Conservation (phyloP, 1,140 invertebrate species). For the Heliconius eleuchia region DNA sequence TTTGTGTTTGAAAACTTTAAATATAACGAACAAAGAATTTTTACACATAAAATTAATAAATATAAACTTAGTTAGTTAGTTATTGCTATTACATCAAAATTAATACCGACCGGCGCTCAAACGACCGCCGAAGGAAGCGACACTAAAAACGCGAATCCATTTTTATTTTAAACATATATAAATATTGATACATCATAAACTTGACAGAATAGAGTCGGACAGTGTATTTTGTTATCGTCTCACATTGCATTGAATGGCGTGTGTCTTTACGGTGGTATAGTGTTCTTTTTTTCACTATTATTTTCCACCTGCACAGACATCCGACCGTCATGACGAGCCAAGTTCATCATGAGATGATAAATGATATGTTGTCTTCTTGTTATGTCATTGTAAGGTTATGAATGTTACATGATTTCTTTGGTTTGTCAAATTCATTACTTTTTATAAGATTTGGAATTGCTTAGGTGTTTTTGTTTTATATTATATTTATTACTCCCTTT, state of each 20-base stretch:
- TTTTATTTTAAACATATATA: background rate
- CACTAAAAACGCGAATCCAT: slow-evolving; percentile 1
- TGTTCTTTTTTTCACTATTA: background rate
- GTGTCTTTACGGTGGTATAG: background rate
- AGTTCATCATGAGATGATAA: slow-evolving; percentile 6
- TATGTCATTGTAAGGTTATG: background rate
- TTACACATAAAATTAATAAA: background rate
- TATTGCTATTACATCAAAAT: background rate
- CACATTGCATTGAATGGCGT: slow-evolving; percentile 13
- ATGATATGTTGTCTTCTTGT: background rate
- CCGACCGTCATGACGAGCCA: background rate
- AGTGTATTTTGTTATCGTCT: background rate
- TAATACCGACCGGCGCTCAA: background rate
- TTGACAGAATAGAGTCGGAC: background rate
- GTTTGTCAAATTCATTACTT: background rate
- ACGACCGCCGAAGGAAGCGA: background rate
- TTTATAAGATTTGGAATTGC: background rate
- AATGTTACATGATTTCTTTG: background rate
- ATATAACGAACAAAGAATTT: no score
- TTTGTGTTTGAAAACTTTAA: no score
- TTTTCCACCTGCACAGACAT: background rate
- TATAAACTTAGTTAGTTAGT: background rate
- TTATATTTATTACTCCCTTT: no score
- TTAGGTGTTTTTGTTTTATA: no score
- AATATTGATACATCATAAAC: background rate